These are phyloP conservation scores for Phenacoccus solenopsis DNA, from an alignment of 1,140 invertebrate genomes.

Conservation along the genomic window DNA sequence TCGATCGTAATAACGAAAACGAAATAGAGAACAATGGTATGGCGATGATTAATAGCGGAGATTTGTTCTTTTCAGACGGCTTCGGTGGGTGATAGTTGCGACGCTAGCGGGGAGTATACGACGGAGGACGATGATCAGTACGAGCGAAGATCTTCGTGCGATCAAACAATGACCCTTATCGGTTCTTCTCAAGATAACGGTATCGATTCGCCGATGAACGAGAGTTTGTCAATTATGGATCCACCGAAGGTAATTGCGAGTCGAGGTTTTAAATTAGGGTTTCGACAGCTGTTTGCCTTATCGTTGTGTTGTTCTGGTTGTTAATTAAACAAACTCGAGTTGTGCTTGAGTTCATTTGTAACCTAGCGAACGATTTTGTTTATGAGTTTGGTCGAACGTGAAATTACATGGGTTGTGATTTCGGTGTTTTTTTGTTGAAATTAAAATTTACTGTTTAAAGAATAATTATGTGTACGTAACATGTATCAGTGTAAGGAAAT, in stretches of 20 bases:
- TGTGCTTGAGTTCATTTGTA: background rate
- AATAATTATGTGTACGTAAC: too few species aligned
- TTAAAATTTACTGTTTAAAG: too few species aligned
- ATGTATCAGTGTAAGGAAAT: too few species aligned
- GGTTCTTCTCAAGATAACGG: constrained; percentile 8
- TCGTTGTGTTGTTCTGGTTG: too few species aligned
- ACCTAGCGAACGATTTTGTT: background rate
- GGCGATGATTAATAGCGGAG: background rate
- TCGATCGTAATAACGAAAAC: background rate
- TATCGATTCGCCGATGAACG: constrained; percentile 7
- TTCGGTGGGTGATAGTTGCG: constrained; percentile 49
- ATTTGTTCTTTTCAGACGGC: constrained; percentile 8
- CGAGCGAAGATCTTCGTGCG: constrained; percentile 13
- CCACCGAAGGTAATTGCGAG: background rate
- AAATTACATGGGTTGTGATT: too few species aligned
- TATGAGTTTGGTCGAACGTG: too few species aligned
- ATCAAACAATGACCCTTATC: constrained; percentile 25
- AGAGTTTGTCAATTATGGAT: background rate
- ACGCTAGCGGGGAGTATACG: constrained; percentile 81
- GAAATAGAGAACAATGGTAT: background rate
- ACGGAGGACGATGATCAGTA: constrained; percentile 49
- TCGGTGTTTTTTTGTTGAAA: too few species aligned
- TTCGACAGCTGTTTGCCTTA: background rate
- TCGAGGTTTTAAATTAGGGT: background rate
- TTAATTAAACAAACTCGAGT: background rate